phyloP scores from a whole-genome alignment of 2,797 vertebrate species.

The Dromococcyx pavoninus region DNA sequence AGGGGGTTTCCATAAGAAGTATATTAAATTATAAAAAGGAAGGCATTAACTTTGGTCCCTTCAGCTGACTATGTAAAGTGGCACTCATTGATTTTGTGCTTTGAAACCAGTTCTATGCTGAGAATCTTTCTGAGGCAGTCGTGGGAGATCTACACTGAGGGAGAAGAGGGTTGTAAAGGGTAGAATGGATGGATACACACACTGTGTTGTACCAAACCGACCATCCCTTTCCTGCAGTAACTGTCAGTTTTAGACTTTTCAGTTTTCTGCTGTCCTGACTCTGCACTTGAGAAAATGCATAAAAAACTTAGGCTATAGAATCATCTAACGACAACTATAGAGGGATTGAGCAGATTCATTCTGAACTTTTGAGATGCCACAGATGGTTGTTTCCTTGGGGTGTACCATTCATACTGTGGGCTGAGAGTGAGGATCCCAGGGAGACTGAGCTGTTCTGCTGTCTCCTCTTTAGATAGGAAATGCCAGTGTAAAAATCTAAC shows the following conservation, averaged over 20 bases:
- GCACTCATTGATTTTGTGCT: not conserved
- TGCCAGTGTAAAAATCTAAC: not conserved
- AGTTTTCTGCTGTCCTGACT: not conserved
- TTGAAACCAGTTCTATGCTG: not conserved
- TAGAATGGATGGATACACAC: too few species aligned
- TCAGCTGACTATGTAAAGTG: not conserved
- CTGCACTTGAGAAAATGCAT: not conserved
- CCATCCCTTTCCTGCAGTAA: not conserved
- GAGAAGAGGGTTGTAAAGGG: not conserved
- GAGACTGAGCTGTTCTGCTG: not conserved
- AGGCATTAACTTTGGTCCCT: not conserved
- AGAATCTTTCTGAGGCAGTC: not conserved
- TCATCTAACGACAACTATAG: not conserved
- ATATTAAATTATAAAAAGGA: not conserved
- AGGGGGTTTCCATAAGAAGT: not conserved
- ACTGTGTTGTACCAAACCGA: not conserved
- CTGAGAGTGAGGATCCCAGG: not conserved
- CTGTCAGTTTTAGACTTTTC: not conserved
- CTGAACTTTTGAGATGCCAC: not conserved
- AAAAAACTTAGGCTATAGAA: not conserved
- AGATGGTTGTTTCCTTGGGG: not conserved
- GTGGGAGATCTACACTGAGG: not conserved
- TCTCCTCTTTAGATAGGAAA: fast-evolving
- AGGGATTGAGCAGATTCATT: not conserved
- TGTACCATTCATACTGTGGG: not conserved